These are phyloP conservation scores for Gadus macrocephalus DNA, from an alignment of 2,113 vertebrate genomes.

Conservation along the genomic window DNA sequence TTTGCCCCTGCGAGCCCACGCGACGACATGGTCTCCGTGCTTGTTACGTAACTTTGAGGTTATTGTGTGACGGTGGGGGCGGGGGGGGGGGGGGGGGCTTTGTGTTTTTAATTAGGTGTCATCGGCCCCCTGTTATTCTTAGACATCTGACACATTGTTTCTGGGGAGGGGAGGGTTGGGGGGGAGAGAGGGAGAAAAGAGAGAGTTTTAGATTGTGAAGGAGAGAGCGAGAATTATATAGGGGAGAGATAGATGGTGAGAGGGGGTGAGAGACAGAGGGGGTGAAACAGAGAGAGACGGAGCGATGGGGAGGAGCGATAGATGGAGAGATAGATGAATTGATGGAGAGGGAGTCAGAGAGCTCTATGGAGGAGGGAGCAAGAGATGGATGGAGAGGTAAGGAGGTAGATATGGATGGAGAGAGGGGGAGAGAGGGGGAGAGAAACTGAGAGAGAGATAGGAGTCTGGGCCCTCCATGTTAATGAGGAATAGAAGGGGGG, in stretches of 20 bases:
- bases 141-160: slow-evolving; percentile 59
- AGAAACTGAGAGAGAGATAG: slow-evolving; percentile 18
- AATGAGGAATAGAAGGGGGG: too few species aligned
- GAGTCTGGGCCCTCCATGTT: too few species aligned
- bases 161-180: slow-evolving; percentile 33
- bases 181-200: slow-evolving; percentile 32
- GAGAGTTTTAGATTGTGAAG: slow-evolving; percentile 16
- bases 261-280: slow-evolving; percentile 45
- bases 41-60: too few species aligned
- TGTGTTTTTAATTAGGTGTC: slow-evolving; percentile 70
- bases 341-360: slow-evolving; percentile 1
- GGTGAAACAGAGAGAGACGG: too few species aligned
- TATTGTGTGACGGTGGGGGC: slow-evolving; percentile 13
- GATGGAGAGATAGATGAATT: slow-evolving; percentile 32
- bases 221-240: neutral
- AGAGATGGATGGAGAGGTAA: neutral
- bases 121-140: slow-evolving; percentile 47
- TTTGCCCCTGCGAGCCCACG: too few species aligned
- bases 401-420: slow-evolving; percentile 4
- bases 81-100: slow-evolving; percentile 28
- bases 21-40: too few species aligned
- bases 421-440: slow-evolving; percentile 38
- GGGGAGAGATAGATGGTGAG: slow-evolving; percentile 43
- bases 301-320: slow-evolving; percentile 12
- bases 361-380: too few species aligned